Percentiles rank a stretch among this genome's conserved stretches.
Conservation (phyloP, 2,888 invertebrate species). For the Synergus gifuensis region DNA sequence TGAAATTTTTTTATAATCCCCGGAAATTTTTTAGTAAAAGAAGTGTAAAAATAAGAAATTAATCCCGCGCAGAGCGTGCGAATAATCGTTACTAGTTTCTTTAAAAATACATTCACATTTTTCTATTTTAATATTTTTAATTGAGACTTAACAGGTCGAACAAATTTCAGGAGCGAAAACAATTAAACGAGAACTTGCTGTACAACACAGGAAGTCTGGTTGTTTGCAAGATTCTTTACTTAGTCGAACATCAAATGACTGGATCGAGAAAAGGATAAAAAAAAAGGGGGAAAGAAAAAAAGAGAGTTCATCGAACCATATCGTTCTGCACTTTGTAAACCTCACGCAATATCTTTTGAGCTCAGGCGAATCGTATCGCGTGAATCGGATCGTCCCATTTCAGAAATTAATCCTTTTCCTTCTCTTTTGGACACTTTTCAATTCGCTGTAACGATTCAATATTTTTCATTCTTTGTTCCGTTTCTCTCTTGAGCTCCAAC, state of each 20-base stretch:
- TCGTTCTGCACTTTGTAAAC: slow-evolving; percentile 34
- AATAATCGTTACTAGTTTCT: too few relatives aligned
- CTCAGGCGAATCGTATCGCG: slow-evolving; percentile 23
- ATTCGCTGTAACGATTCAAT: slow-evolving; percentile 33
- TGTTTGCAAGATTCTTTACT: background rate
- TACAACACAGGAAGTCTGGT: background rate
- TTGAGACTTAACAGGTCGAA: background rate
- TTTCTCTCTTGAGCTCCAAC: slow-evolving; percentile 27
- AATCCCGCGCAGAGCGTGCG: too few relatives aligned
- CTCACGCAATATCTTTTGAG: slow-evolving; percentile 36
- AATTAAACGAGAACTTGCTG: background rate
- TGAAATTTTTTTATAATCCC: too few relatives aligned
- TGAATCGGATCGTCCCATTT: slow-evolving; percentile 38
- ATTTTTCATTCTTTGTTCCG: slow-evolving; percentile 33
- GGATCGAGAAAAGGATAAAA: background rate
- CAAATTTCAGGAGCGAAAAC: background rate
- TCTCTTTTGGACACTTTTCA: slow-evolving; percentile 17
- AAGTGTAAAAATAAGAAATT: too few relatives aligned
- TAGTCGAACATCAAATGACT: slow-evolving; percentile 4
- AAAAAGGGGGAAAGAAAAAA: background rate
- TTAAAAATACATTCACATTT: too few relatives aligned
- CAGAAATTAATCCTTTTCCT: slow-evolving; percentile 30
- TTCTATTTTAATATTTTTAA: too few relatives aligned
- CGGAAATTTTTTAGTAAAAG: too few relatives aligned
- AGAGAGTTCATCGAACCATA: slow-evolving; percentile 37